phyloP scores from a whole-genome alignment of 2,113 vertebrate genomes.

The Calyptomena viridis region DNA sequence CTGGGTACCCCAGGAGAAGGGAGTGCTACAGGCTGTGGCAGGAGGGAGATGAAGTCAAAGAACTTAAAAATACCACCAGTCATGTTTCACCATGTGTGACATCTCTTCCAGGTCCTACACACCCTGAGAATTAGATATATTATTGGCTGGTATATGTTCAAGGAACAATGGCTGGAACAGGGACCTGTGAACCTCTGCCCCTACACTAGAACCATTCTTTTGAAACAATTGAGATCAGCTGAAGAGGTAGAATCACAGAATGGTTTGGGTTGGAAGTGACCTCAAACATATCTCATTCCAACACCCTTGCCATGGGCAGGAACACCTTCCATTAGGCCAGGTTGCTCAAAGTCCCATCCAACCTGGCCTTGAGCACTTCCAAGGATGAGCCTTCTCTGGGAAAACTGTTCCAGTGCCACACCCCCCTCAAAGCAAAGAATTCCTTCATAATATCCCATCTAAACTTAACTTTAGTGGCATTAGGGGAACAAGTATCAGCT shows the following conservation, averaged over 20 bases:
- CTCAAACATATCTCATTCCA: no score
- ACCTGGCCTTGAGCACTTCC: no score
- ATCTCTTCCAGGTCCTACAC: background rate
- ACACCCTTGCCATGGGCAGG: no score
- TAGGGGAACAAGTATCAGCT: no score
- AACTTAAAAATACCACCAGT: background rate
- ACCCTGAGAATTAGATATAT: background rate
- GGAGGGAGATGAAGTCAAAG: background rate
- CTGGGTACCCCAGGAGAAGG: background rate
- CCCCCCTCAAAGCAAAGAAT: no score
- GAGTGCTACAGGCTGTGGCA: background rate
- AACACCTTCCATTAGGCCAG: no score
- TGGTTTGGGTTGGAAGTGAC: no score
- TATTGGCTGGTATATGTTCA: background rate
- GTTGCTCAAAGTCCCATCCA: no score
- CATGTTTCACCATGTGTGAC: background rate
- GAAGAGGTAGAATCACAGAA: background rate
- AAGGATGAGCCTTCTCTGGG: no score
- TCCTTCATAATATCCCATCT: no score
- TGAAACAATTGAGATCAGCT: background rate
- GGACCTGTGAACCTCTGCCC: background rate
- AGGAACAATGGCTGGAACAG: background rate
- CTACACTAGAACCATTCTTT: background rate
- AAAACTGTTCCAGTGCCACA: no score
- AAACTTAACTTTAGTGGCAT: no score